Conservation (phyloP, 1,140 invertebrate species). For the Polypedilum vanderplanki region DNA sequence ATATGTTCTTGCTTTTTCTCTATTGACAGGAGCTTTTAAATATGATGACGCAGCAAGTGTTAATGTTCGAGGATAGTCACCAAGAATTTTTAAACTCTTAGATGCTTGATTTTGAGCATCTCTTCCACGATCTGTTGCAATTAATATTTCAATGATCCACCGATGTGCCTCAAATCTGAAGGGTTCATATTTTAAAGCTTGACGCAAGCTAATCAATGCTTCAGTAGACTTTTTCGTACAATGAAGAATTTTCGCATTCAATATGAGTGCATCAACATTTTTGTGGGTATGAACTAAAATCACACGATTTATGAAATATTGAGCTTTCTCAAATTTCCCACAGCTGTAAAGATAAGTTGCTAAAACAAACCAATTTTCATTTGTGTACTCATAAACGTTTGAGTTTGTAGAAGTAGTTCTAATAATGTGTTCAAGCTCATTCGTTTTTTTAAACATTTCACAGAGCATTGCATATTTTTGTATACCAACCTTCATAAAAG, state of each 20-base stretch:
- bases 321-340: conserved; percentile 50
- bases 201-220: conserved; percentile 58
- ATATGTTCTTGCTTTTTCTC: conserved; percentile 36
- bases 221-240: conserved; percentile 62
- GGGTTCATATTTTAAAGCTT: conserved; percentile 53
- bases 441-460: conserved; percentile 44
- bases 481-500: conserved; percentile 49
- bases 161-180: conserved; percentile 44
- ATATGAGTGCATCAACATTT: conserved; percentile 61
- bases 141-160: conserved; percentile 37
- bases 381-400: conserved; percentile 44
- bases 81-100: conserved; percentile 36
- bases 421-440: conserved; percentile 47
- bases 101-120: conserved; percentile 39
- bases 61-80: conserved; percentile 37
- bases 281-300: conserved; percentile 45
- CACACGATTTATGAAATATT: conserved; percentile 54
- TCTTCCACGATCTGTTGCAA: conserved; percentile 35
- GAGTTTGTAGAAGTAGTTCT: conserved; percentile 41
- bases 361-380: conserved; percentile 57
- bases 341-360: conserved; percentile 53
- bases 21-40: conserved; percentile 33
- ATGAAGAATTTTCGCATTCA: conserved; percentile 60
- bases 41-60: conserved; percentile 39
- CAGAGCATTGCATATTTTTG: conserved; percentile 47